phyloP scores from a whole-genome alignment of 1,140 invertebrate species.

The Arctopsyche grandis region DNA sequence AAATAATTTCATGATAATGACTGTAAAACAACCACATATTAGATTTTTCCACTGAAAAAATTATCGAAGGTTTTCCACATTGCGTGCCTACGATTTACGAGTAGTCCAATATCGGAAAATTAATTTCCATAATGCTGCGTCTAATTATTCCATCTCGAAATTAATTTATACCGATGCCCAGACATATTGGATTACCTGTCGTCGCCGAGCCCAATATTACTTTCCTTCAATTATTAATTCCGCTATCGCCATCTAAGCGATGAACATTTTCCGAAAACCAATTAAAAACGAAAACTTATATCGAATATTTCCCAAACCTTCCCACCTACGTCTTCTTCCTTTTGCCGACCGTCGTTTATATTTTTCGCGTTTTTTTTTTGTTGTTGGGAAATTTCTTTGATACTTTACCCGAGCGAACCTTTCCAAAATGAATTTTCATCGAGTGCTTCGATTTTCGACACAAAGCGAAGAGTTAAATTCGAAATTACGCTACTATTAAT shows the following conservation, averaged over 20 bases:
- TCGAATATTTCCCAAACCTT: background rate
- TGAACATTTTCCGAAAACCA: conserved; percentile 1
- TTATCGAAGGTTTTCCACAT: conserved; percentile 2
- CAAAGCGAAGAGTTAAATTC: background rate
- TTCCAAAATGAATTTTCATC: background rate
- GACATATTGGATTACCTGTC: conserved; percentile 13
- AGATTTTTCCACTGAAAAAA: conserved; percentile 2
- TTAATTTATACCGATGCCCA: conserved; percentile 30
- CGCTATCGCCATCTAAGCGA: background rate
- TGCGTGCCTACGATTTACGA: background rate
- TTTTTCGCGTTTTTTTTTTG: background rate
- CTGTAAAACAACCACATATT: too few relatives aligned
- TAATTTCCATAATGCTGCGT: background rate
- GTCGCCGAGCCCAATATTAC: background rate
- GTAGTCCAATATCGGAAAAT: background rate
- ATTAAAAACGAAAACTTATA: conserved; percentile 1
- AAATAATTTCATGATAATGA: too few relatives aligned
- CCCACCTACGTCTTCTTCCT: too few relatives aligned
- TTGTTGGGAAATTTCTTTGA: background rate
- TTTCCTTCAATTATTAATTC: conserved; percentile 24
- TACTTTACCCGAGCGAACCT: background rate
- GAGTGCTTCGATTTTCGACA: background rate
- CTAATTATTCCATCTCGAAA: conserved; percentile 22
- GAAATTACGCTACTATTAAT: conserved; percentile 23
- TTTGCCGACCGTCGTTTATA: too few relatives aligned